Evolutionary conservation across 2,113 vertebrate species (phyloP).

Genomic region (Coryphaenoides rupestris): DNA sequence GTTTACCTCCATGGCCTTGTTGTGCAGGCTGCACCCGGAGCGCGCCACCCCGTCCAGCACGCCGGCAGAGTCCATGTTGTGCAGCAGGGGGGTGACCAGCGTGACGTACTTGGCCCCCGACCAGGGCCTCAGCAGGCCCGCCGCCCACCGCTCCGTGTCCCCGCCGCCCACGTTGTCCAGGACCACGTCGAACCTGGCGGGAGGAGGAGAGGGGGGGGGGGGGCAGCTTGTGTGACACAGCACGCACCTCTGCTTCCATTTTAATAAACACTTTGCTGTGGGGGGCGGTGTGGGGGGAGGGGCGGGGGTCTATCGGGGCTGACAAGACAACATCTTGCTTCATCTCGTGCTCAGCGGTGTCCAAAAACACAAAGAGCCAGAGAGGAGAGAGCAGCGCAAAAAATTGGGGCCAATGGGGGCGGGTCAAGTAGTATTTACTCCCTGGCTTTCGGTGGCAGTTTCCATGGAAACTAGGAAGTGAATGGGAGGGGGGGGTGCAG

Average conservation of each 20-base stretch:
- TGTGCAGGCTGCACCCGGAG: conserved; percentile 77
- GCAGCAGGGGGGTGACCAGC: conserved; percentile 85
- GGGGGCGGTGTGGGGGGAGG: too few species aligned
- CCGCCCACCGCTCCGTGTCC: conserved; percentile 82
- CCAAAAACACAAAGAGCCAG: neutral
- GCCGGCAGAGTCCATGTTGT: conserved; percentile 81
- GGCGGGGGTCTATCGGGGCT: too few species aligned
- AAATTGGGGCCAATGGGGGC: neutral
- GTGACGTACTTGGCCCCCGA: conserved; percentile 88
- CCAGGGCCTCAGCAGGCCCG: conserved; percentile 85
- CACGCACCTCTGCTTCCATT: neutral
- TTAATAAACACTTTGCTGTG: too few species aligned
- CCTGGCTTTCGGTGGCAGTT: conserved; percentile 30
- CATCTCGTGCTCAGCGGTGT: too few species aligned
- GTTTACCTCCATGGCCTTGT: conserved; percentile 81
- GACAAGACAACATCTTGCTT: too few species aligned
- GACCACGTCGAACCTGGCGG: conserved; percentile 77
- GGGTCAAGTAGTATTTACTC: conserved; percentile 11
- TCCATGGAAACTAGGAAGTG: conserved; percentile 51
- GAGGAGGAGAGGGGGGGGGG: neutral
- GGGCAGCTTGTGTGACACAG: too few species aligned
- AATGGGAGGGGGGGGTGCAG: conserved; percentile 16
- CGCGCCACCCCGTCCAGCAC: conserved; percentile 80
- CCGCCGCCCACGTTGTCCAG: conserved; percentile 84
- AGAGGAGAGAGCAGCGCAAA: neutral